A percentile compares a stretch with the other conserved stretches of the same genome.
phyloP scores from a whole-genome alignment of 2,113 vertebrate genomes.

The Caretta caretta region DNA sequence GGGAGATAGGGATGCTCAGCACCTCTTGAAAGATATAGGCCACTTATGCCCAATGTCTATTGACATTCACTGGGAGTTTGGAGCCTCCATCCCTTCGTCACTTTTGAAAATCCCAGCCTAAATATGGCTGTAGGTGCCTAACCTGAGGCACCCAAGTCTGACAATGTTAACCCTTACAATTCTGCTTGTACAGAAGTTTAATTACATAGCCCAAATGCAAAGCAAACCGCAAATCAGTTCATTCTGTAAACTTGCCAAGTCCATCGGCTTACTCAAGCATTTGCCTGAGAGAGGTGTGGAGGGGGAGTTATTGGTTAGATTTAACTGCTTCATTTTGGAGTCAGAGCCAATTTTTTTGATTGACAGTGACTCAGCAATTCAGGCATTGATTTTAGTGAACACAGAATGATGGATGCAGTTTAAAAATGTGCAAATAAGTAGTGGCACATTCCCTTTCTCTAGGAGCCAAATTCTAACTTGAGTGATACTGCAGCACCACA shows the following conservation, averaged over 20 bases:
- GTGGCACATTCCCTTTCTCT: not conserved
- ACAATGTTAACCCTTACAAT: not conserved
- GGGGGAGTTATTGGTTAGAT: not conserved
- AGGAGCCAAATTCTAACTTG: not conserved
- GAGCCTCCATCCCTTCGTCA: not conserved
- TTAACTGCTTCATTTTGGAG: not conserved
- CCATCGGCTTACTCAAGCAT: not conserved
- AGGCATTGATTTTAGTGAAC: not conserved
- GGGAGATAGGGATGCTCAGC: not conserved
- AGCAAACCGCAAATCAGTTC: not conserved
- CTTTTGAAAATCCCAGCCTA: not conserved
- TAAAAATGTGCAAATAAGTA: not conserved
- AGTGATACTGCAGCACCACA: accelerated
- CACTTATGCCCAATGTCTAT: not conserved
- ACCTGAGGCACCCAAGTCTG: not conserved
- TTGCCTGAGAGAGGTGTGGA: not conserved
- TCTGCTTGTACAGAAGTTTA: not conserved
- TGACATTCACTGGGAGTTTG: not conserved
- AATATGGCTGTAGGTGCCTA: not conserved
- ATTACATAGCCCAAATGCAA: not conserved
- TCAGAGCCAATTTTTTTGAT: not conserved
- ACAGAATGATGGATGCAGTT: not conserved
- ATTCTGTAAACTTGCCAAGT: not conserved
- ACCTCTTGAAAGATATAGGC: not conserved
- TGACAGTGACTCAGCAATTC: not conserved